Conservation (phyloP, 1,140 invertebrate species). For the Zophobas morio region DNA sequence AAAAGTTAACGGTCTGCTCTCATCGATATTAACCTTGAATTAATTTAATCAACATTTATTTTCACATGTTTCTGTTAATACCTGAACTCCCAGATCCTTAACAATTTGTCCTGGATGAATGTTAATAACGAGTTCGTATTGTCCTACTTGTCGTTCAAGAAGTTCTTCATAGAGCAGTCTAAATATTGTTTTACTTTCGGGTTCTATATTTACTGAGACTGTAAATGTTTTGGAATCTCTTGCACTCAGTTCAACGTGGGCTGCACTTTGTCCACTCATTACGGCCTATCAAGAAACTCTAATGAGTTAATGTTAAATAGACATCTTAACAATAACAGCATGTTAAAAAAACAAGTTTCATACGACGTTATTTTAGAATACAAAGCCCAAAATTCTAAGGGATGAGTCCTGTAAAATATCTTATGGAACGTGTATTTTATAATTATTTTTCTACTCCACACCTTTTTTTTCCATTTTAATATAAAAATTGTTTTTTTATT, state of each 20-base stretch:
- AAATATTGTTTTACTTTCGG: slow-evolving; percentile 72
- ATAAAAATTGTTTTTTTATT: too few species aligned
- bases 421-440: too few species aligned
- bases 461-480: too few species aligned
- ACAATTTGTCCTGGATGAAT: slow-evolving; percentile 72
- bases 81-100: slow-evolving; percentile 70
- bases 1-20: slow-evolving; percentile 70
- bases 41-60: too few species aligned
- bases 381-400: too few species aligned
- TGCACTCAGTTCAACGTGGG: slow-evolving; percentile 72
- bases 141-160: slow-evolving; percentile 70
- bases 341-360: too few species aligned
- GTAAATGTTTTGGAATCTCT: slow-evolving; percentile 77
- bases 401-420: too few species aligned
- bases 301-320: too few species aligned
- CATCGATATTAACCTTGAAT: slow-evolving; percentile 69
- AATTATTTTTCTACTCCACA: too few species aligned
- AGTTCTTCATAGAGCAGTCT: slow-evolving; percentile 78
- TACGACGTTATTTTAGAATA: too few species aligned
- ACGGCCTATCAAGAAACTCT: slow-evolving; percentile 68
- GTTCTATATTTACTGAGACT: slow-evolving; percentile 74
- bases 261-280: slow-evolving; percentile 72
- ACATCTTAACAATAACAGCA: too few species aligned
- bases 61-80: not conserved
- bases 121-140: slow-evolving; percentile 76